Conservation (phyloP, 2,113 vertebrate genomes). For the Nothobranchius furzeri region DNA sequence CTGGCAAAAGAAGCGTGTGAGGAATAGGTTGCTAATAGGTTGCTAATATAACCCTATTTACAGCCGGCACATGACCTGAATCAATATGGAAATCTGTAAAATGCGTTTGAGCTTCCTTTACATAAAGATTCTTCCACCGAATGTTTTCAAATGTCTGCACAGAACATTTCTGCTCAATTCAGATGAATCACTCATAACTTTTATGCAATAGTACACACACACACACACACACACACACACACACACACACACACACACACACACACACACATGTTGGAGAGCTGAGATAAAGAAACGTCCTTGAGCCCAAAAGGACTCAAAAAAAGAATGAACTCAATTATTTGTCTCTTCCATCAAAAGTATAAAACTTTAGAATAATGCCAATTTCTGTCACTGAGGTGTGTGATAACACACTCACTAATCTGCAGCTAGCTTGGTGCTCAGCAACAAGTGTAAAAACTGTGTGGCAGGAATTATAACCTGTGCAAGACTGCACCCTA, state of each 20-base stretch:
- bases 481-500: constrained; percentile 60
- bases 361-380: constrained; percentile 21
- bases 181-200: neutral
- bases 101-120: neutral
- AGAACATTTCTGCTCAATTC: neutral
- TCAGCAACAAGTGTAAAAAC: constrained; percentile 57
- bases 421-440: neutral
- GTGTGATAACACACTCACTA: constrained; percentile 25
- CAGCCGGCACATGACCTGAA: neutral
- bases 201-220: neutral
- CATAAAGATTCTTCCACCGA: neutral
- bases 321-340: constrained; percentile 37
- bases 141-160: neutral
- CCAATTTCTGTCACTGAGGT: constrained; percentile 17
- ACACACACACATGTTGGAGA: constrained; percentile 5
- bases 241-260: constrained; percentile 6
- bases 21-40: constrained; percentile 8
- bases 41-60: constrained; percentile 26
- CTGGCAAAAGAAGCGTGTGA: constrained; percentile 30
- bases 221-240: constrained; percentile 4
- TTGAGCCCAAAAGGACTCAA: constrained; percentile 39
- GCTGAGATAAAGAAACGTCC: constrained; percentile 47
- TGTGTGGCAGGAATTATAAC: neutral
- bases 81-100: constrained; percentile 11
- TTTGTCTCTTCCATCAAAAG: constrained; percentile 31